A percentile compares a stretch with the other conserved stretches of the same genome.
Evolutionary conservation across 1,140 invertebrate species (phyloP).

Genomic region (Whitmania pigra): DNA sequence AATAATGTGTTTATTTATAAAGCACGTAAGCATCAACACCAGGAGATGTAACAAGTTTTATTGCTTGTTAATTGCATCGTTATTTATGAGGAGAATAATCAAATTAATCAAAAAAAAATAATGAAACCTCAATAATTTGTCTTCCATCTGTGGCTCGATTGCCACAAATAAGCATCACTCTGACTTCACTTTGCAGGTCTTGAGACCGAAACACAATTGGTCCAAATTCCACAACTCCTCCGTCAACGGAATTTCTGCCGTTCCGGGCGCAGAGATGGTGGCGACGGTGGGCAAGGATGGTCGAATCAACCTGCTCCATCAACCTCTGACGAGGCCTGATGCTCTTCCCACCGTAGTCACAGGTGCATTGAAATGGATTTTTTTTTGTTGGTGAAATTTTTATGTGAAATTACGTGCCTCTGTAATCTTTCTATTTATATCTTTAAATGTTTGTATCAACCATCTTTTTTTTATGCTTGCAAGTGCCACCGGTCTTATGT

Average conservation of each 20-base stretch:
- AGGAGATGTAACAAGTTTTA: no score
- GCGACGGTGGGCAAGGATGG: slow-evolving; percentile 69
- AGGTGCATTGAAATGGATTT: slow-evolving; percentile 52
- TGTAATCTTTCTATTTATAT: no score
- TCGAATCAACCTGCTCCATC: slow-evolving; percentile 54
- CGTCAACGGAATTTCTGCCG: slow-evolving; percentile 34
- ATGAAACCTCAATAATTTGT: neutral
- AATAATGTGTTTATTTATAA: no score
- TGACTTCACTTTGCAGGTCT: no score
- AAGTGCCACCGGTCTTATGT: no score
- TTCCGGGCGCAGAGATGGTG: slow-evolving; percentile 33
- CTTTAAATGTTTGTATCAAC: no score
- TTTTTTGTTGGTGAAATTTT: neutral
- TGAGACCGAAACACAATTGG: no score
- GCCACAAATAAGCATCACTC: neutral
- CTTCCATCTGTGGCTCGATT: neutral
- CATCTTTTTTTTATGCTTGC: no score
- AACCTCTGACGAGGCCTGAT: no score
- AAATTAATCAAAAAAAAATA: neutral
- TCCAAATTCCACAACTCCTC: slow-evolving; percentile 28
- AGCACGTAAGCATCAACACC: no score
- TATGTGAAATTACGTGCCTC: neutral
- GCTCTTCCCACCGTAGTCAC: slow-evolving; percentile 47
- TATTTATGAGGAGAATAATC: no score
- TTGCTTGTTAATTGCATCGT: neutral